Evolutionary conservation across 2,797 vertebrate genomes (phyloP).

Genomic region (Geotrypetes seraphini): DNA sequence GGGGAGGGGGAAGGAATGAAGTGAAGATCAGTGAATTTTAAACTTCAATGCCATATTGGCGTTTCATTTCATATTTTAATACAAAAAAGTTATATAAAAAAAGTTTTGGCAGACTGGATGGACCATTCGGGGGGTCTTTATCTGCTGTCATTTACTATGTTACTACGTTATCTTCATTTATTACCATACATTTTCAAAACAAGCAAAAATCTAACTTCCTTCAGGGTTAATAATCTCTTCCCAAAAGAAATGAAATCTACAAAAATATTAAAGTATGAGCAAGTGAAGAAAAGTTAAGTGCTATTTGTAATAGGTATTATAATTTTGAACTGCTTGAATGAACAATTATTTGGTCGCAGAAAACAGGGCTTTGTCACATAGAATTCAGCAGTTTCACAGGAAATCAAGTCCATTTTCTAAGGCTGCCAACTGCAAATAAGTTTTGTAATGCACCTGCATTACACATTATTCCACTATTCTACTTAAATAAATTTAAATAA

Average conservation of each 20-base stretch:
- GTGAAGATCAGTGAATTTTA: too few relatives aligned
- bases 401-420: constrained; percentile 61
- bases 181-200: too few relatives aligned
- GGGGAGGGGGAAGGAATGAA: too few relatives aligned
- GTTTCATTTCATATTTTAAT: too few relatives aligned
- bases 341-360: constrained; percentile 56
- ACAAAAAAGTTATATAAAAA: too few relatives aligned
- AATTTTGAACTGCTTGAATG: constrained; percentile 39
- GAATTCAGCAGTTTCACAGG: constrained; percentile 53
- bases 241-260: constrained; percentile 1
- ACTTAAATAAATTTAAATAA: constrained; percentile 85
- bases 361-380: constrained; percentile 73
- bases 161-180: too few relatives aligned
- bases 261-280: constrained; percentile 3
- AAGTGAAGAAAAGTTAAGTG: constrained; percentile 22
- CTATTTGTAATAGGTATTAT: constrained; percentile 44
- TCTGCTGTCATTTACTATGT: too few relatives aligned
- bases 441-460: constrained; percentile 80
- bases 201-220: too few relatives aligned
- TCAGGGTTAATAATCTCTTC: too few relatives aligned
- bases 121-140: too few relatives aligned
- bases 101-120: too few relatives aligned
- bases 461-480: constrained; percentile 81
- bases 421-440: constrained; percentile 70
- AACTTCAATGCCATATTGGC: too few relatives aligned